Evolutionary conservation across 35 echinoderm and acorn worm genomes (phyloP).

Genomic region (Hemicentrotus pulcherrimus): DNA sequence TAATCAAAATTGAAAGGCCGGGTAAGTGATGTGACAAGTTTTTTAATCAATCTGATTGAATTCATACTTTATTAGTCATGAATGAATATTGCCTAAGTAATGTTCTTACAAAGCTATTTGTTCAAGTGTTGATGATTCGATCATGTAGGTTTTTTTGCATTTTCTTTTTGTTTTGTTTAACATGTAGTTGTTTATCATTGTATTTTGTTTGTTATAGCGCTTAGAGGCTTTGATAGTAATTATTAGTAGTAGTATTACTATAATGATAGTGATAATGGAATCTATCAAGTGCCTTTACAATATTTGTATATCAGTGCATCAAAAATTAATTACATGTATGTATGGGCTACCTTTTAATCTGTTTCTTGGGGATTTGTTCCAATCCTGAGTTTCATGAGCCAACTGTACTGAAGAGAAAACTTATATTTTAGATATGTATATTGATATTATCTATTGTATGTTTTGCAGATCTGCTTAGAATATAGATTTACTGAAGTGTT

Average conservation of each 20-base stretch:
- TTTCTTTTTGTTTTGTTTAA: too few species aligned
- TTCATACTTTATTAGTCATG: too few species aligned
- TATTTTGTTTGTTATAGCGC: too few species aligned
- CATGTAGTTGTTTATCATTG: too few species aligned
- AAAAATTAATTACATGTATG: too few species aligned
- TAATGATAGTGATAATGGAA: too few species aligned
- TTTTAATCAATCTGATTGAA: too few species aligned
- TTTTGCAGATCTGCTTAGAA: background rate
- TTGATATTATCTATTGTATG: background rate
- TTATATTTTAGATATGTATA: background rate
- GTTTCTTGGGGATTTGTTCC: background rate
- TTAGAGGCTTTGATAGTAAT: too few species aligned
- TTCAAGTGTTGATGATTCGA: background rate
- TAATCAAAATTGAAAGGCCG: constrained; percentile 96
- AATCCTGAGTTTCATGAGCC: background rate
- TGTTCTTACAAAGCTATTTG: background rate
- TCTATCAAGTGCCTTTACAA: background rate
- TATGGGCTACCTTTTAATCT: too few species aligned
- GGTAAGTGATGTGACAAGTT: constrained; percentile 23
- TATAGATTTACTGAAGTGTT: background rate
- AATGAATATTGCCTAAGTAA: too few species aligned
- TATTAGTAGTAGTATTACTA: too few species aligned
- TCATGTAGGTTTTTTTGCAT: too few species aligned
- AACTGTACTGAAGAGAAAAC: background rate
- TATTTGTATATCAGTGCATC: background rate